A percentile compares a stretch with the other conserved stretches of the same genome.
phyloP scores from a whole-genome alignment of 1,140 invertebrate genomes.

The Habropoda laboriosa region DNA sequence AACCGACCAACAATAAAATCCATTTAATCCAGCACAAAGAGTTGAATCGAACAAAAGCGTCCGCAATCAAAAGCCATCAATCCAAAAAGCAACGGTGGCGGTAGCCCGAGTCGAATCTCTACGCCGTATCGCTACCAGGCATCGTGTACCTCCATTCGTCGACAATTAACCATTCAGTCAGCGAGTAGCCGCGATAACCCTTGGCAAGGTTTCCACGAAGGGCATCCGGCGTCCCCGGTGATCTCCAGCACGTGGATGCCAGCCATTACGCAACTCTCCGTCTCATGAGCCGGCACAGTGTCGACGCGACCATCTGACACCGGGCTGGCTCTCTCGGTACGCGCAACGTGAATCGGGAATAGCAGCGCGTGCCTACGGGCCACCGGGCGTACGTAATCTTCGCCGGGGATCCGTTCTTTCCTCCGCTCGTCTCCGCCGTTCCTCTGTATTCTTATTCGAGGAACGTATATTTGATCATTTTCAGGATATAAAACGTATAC shows the following conservation, averaged over 20 bases:
- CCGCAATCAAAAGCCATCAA: neutral
- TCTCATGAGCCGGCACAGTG: constrained; percentile 26
- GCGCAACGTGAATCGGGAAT: constrained; percentile 69
- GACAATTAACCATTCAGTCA: constrained; percentile 14
- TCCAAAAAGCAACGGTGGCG: neutral
- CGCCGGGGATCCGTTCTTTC: constrained; percentile 2
- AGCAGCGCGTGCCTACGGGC: constrained; percentile 58
- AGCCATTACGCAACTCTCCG: constrained; percentile 48
- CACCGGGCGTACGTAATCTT: constrained; percentile 31
- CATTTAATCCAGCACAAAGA: too few relatives aligned
- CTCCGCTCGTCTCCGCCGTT: too few relatives aligned
- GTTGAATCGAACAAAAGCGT: neutral
- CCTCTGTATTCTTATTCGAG: too few relatives aligned
- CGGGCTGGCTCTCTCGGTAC: neutral
- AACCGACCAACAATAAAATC: too few relatives aligned
- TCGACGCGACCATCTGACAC: constrained; percentile 52
- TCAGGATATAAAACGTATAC: too few relatives aligned
- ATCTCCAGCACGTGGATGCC: constrained; percentile 56
- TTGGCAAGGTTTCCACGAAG: constrained; percentile 17
- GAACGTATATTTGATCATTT: neutral
- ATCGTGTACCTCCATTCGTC: constrained; percentile 21
- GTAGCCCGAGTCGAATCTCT: neutral
- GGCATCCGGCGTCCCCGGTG: constrained; percentile 23
- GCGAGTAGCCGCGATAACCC: constrained; percentile 24
- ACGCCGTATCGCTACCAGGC: neutral